Evolutionary conservation across 2,888 invertebrate species (phyloP).

Genomic region (Cenopis cana): DNA sequence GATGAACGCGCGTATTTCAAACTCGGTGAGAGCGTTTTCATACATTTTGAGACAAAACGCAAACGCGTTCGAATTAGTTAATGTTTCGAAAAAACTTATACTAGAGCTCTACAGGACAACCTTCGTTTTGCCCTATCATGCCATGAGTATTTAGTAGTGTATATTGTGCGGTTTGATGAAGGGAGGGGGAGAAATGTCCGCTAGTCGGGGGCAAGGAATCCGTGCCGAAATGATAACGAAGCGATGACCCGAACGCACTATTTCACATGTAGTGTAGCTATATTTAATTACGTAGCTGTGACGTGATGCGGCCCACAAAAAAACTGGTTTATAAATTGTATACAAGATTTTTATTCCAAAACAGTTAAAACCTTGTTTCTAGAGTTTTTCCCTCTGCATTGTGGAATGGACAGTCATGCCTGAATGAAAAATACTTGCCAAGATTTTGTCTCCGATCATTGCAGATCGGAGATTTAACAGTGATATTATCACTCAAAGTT

Average conservation of each 20-base stretch:
- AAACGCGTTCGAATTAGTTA: too few species aligned
- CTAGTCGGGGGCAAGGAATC: constrained; percentile 72
- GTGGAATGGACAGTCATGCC: not conserved
- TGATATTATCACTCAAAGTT: too few species aligned
- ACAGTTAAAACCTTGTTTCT: too few species aligned
- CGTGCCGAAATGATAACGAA: constrained; percentile 83
- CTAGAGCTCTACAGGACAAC: too few species aligned
- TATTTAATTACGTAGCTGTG: constrained; percentile 53
- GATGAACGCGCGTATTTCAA: too few species aligned
- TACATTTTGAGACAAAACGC: too few species aligned
- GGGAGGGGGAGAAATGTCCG: constrained; percentile 38
- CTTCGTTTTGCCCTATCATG: too few species aligned
- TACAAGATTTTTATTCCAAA: too few species aligned
- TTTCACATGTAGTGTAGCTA: constrained; percentile 52
- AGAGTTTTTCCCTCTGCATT: not conserved
- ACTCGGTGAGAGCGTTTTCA: too few species aligned
- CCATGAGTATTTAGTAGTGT: too few species aligned
- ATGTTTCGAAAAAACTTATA: too few species aligned
- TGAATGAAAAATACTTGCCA: not conserved
- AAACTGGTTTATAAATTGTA: not conserved
- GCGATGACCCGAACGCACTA: constrained; percentile 66
- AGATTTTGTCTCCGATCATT: not conserved
- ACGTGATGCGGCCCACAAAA: constrained; percentile 37
- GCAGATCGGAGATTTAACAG: not conserved
- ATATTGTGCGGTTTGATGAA: not conserved